Base-by-base conservation (phyloP, 2,888 invertebrate genomes). In the Drosophila vallismaia region DNA sequence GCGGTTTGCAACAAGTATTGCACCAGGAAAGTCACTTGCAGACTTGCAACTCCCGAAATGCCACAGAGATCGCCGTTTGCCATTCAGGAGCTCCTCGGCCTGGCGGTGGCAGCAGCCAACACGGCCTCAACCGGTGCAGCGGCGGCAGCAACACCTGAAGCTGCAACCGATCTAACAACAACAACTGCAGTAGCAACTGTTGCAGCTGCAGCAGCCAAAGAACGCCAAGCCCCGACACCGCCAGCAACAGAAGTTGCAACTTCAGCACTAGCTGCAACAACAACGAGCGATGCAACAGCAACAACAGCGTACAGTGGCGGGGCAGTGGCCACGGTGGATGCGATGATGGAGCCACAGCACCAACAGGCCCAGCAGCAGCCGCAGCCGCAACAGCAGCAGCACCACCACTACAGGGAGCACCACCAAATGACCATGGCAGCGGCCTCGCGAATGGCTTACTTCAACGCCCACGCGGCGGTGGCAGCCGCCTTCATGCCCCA, bases 381-480 rank as follows among this genome's bases (percentile, higher is more conserved):
- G 5, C 55, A 72, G n/a, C n/a, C n/a, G n/a, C 82, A 77, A 36
- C 71, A 48, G 3, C 76, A 52, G 5, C 80, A 63, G 5, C 55
- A 72, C 5, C 78, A 67, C 5, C 56, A 77, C 26, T 78, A 80
- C 36, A 60, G 76, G 71, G 86, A 88, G 59, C 86, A 71, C 31
- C 86, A 75, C n/a, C 83, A 83, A 45, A 86, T 92, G 88, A 91
- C 91, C 66, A 92, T 92, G 91, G 91, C 91, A 52, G 92, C 92
- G 40, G 95, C 95, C 56, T 95, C 95, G 86, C 93, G 97, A 44
- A 97, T 97, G 94, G 96, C 96, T 63, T 97, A 97, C 91, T 96
- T 97, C 92, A 97, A 97, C 92, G 97, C 97, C 53, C 97, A 97
- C 91, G 97, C 97, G 44, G 97, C 97, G n/a, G 97, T 97, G 49